phyloP scores from a whole-genome alignment of 2,113 vertebrate genomes.

The Anarhynchus alexandrinus region DNA sequence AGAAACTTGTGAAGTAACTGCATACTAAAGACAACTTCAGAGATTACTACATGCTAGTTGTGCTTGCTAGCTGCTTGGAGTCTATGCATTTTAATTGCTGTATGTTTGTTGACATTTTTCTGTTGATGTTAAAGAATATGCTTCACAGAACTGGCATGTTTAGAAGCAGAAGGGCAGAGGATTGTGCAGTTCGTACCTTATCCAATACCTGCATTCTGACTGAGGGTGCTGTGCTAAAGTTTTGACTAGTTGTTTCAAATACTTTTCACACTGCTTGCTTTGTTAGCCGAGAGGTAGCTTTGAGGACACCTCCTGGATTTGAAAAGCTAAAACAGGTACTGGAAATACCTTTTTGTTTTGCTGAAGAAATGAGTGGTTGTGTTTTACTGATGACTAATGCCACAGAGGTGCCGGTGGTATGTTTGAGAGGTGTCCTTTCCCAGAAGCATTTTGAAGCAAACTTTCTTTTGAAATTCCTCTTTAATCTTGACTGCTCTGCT shows the following conservation, averaged over 20 bases:
- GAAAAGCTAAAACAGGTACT: neutral
- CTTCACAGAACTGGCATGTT: neutral
- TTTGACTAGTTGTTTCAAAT: neutral
- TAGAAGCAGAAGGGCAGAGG: neutral
- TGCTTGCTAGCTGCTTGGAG: neutral
- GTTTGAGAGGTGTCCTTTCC: neutral
- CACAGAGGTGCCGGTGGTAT: neutral
- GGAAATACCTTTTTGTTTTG: neutral
- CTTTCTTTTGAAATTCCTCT: neutral
- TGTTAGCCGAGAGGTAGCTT: neutral
- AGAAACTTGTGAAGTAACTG: neutral
- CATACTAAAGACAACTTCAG: neutral
- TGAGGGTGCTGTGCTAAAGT: neutral
- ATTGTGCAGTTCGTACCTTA: neutral
- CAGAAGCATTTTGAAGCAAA: neutral
- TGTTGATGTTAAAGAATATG: neutral
- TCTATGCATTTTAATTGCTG: neutral
- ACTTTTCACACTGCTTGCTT: neutral
- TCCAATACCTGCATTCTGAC: neutral
- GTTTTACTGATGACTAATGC: neutral
- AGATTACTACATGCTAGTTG: neutral
- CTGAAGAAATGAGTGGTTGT: neutral
- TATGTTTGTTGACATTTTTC: neutral
- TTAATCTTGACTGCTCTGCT: neutral
- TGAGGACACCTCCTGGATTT: slow-evolving; percentile 9